These are phyloP conservation scores for Bos javanicus DNA, from an alignment of 2,113 vertebrate genomes.

Conservation along the genomic window DNA sequence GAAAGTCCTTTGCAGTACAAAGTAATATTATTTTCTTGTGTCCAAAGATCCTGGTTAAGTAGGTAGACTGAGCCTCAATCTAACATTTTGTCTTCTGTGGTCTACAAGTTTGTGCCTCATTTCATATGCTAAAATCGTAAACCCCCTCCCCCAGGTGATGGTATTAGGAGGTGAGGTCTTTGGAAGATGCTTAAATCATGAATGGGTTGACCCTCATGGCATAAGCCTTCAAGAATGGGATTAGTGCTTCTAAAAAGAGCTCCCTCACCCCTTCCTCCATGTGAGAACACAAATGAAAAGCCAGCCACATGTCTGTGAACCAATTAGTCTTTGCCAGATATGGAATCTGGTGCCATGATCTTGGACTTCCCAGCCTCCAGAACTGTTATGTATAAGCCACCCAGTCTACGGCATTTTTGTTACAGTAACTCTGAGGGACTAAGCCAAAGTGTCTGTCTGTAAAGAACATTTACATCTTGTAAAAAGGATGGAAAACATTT, in stretches of 20 bases:
- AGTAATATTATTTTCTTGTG: neutral
- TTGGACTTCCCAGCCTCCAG: neutral
- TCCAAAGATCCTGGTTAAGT: neutral
- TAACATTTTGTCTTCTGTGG: neutral
- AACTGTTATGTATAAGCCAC: neutral
- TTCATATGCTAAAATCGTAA: neutral
- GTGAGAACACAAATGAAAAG: neutral
- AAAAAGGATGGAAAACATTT: neutral
- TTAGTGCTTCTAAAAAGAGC: neutral
- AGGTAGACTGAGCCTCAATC: neutral
- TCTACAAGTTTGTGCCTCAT: neutral
- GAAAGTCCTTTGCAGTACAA: neutral
- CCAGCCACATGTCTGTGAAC: neutral
- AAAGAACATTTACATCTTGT: constrained; percentile 20
- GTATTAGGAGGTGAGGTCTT: neutral
- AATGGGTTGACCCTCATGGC: neutral
- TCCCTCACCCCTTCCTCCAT: neutral
- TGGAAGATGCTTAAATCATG: neutral
- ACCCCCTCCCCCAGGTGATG: neutral
- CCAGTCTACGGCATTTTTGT: neutral
- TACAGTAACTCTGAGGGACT: neutral
- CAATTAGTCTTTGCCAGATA: neutral
- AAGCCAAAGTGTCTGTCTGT: neutral
- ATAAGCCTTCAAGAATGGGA: neutral
- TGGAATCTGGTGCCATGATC: neutral